Evolutionary conservation across 2,113 vertebrate species (phyloP), one percentile per base, ranked within the genome.

Genomic region (Puntigrus tetrazona): DNA sequence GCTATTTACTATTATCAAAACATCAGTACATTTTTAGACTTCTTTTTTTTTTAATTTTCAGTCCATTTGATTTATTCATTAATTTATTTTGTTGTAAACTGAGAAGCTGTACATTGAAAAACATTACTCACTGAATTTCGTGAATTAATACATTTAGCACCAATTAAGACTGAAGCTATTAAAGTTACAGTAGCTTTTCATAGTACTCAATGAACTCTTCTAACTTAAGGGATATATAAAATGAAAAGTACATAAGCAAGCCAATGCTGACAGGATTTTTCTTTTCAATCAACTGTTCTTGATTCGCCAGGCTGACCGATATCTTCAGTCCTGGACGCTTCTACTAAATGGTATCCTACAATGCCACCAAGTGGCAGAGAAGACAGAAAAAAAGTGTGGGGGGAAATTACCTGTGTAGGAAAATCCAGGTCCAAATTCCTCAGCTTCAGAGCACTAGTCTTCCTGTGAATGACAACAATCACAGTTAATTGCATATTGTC

Each of bases 361-460:
- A 7, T 47, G 36, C 87, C 82, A 84, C 67, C 85, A 82, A 70
- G 61, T 84, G 82, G 55, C 38, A 25, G 20, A 84, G 10, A 25
- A n/a, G 41, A 77, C 16, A 34, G 20, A 81, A 45, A 38, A 47
- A 29, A 57, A n/a, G n/a, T n/a, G n/a, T n/a, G n/a, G n/a, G n/a
- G n/a, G n/a, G n/a, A n/a, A n/a, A 36, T 78, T 86, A 85, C 82
- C 70, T 84, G 31, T 65, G 55, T 18, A 14, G 38, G 65, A 78
- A 84, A 67, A 47, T 67, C 47, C 61, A 57, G 76, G 22, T 73
- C 45, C 41, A 81, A 38, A 75, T 34, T 77, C 47, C 41, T 27
- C 27, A 29, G 20, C 7, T 14, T 38, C 14, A 31, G n/a, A 31
- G 16, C 45, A 79, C 73, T 86, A 83, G n/a, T 85, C 85, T 31